These are phyloP conservation scores for Calyptommatus sinebrachiatus DNA, from an alignment of 2,113 vertebrate species.

Conservation along the genomic window DNA sequence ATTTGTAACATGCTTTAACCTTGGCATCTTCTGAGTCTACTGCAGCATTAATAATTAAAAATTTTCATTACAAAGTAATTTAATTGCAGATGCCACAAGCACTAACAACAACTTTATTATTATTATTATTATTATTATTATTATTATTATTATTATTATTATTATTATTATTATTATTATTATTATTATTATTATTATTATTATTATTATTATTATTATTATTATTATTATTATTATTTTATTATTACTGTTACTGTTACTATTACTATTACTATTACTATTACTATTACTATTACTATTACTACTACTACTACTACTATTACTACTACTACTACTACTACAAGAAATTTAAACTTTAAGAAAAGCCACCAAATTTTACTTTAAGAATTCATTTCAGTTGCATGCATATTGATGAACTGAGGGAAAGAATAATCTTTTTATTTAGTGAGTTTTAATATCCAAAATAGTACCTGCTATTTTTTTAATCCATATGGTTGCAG, in stretches of 20 bases:
- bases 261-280: too few relatives aligned
- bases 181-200: too few relatives aligned
- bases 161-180: too few relatives aligned
- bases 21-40: constrained; percentile 40
- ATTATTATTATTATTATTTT: too few relatives aligned
- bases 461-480: not conserved
- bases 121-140: too few relatives aligned
- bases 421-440: not conserved
- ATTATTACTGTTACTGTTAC: too few relatives aligned
- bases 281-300: too few relatives aligned
- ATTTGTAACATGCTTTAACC: constrained; percentile 41
- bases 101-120: constrained; percentile 36
- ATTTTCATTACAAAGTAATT: constrained; percentile 44
- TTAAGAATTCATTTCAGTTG: constrained; percentile 27
- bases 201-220: too few relatives aligned
- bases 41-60: constrained; percentile 50
- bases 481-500: not conserved
- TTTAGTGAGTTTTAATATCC: not conserved
- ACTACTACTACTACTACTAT: too few relatives aligned
- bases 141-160: too few relatives aligned
- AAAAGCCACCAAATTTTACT: not conserved
- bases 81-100: constrained; percentile 35
- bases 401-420: not conserved
- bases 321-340: too few relatives aligned
- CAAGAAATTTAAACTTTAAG: too few relatives aligned